Conservation (phyloP, 2,113 vertebrate species). For the Leucopsar rothschildi region DNA sequence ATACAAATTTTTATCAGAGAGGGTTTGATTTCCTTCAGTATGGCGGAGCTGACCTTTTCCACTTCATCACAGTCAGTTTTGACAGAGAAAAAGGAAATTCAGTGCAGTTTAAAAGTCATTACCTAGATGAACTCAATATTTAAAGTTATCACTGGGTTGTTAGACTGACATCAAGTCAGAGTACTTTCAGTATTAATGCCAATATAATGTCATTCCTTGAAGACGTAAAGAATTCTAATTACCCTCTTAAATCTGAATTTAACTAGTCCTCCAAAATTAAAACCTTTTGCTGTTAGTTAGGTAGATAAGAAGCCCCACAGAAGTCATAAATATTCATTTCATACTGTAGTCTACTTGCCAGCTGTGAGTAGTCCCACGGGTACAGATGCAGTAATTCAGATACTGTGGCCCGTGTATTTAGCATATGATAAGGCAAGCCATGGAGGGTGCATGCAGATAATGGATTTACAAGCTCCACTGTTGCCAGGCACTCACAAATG, state of each 20-base stretch:
- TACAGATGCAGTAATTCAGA: background rate
- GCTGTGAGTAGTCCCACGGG: background rate
- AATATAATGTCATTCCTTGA: background rate
- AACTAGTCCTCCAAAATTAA: background rate
- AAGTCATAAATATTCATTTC: background rate
- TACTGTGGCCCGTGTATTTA: background rate
- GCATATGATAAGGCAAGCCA: background rate
- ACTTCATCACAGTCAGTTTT: background rate
- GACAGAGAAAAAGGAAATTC: background rate
- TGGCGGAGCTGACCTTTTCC: background rate
- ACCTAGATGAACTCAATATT: background rate
- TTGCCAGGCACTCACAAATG: background rate
- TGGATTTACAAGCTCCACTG: background rate
- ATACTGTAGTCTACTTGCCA: background rate
- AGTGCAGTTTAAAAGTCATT: background rate
- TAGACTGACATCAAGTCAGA: background rate
- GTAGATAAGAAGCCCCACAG: background rate
- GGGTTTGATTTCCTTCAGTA: background rate
- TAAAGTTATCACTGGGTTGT: background rate
- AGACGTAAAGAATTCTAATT: background rate
- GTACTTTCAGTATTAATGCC: background rate
- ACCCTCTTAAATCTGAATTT: background rate
- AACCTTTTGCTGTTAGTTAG: background rate
- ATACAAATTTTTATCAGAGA: background rate
- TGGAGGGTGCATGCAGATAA: background rate